Evolutionary conservation across 2,113 vertebrate genomes (phyloP).

Genomic region (Pao palembangensis): DNA sequence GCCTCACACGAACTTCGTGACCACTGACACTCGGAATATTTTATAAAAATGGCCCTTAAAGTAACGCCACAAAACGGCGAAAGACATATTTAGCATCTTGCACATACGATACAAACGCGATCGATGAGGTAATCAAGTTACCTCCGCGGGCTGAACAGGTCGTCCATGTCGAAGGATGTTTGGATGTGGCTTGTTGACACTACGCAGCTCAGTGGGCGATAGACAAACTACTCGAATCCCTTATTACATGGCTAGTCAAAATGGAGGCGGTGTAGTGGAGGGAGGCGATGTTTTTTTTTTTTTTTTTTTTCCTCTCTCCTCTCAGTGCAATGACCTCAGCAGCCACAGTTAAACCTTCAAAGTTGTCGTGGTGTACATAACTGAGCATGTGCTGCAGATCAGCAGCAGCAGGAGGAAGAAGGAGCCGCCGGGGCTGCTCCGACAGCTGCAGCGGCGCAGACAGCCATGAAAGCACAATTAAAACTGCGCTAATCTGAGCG

Average conservation of each 20-base stretch:
- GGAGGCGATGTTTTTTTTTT: slow-evolving; percentile 72
- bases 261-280: slow-evolving; percentile 94
- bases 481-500: not conserved
- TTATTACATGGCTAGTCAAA: slow-evolving; percentile 91
- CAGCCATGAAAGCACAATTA: slow-evolving; percentile 49
- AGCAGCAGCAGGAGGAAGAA: slow-evolving; percentile 64
- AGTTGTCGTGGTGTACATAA: slow-evolving; percentile 86
- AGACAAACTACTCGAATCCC: slow-evolving; percentile 79
- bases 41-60: slow-evolving; percentile 25
- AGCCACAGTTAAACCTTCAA: slow-evolving; percentile 91
- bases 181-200: slow-evolving; percentile 76
- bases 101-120: not conserved
- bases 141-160: slow-evolving; percentile 94
- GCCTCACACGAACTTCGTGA: slow-evolving; percentile 70
- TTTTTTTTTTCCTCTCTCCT: not conserved
- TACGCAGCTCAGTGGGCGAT: slow-evolving; percentile 74
- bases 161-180: slow-evolving; percentile 89
- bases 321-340: slow-evolving; percentile 92
- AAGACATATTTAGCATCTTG: not conserved
- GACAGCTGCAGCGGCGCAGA: slow-evolving; percentile 24
- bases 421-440: slow-evolving; percentile 16
- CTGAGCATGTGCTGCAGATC: slow-evolving; percentile 93
- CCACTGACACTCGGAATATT: slow-evolving; percentile 60
- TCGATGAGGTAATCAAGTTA: slow-evolving; percentile 77
- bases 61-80: slow-evolving; percentile 2